These are phyloP conservation scores for Lordiphosa stackelbergi DNA, from an alignment of 1,140 invertebrate species.

Conservation along the genomic window DNA sequence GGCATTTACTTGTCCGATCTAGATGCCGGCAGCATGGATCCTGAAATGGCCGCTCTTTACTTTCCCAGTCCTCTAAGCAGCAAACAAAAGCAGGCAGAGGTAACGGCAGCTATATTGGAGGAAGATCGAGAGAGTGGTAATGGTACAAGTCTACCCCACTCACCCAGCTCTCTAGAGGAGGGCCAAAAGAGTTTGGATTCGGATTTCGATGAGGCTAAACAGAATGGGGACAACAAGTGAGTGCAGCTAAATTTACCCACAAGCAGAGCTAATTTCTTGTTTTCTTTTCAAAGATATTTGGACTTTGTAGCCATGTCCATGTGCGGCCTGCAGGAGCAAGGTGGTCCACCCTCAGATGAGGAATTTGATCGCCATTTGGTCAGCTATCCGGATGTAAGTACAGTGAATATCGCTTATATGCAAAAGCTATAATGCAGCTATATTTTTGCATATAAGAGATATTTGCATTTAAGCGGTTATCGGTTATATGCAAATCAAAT, in stretches of 20 bases:
- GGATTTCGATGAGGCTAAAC: conserved; percentile 87
- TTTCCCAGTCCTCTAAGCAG: conserved; percentile 81
- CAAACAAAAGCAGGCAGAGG: conserved; percentile 12
- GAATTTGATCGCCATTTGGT: conserved; percentile 87
- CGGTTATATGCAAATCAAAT: no score
- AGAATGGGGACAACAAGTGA: conserved; percentile 79
- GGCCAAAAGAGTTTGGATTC: conserved; percentile 87
- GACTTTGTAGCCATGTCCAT: conserved; percentile 86
- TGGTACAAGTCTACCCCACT: conserved; percentile 94
- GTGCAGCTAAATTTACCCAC: no score
- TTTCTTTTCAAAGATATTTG: no score
- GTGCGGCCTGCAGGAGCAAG: conserved; percentile 85
- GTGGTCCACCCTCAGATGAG: conserved; percentile 80
- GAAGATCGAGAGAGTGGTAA: conserved; percentile 97
- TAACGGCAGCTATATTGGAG: conserved; percentile 78
- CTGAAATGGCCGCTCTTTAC: conserved; percentile 92
- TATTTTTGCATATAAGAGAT: no score
- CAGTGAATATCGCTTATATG: no score
- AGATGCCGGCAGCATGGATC: conserved; percentile 91
- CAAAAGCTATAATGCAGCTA: no score
- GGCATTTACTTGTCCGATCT: conserved; percentile 96
- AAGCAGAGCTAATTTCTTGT: no score
- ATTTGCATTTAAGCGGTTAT: no score
- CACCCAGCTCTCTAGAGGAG: conserved; percentile 88
- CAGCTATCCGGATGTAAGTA: conserved; percentile 77